These are phyloP conservation scores for Sula dactylatra DNA, from an alignment of 2,113 vertebrate species.

Conservation along the genomic window DNA sequence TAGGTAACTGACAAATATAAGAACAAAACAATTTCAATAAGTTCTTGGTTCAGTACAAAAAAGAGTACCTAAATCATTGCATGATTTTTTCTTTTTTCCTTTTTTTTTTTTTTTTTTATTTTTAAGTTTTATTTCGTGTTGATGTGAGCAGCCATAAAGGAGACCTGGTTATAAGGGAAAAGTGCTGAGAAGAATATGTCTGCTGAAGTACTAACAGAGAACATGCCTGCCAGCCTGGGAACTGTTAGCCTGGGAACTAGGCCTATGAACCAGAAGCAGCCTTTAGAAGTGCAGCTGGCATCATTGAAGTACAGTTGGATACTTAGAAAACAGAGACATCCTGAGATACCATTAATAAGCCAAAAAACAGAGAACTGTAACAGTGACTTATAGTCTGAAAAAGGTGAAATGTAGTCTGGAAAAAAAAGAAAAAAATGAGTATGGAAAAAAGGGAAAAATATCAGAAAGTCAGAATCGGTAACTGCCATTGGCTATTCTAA, in stretches of 20 bases:
- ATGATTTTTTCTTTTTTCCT: fast-evolving
- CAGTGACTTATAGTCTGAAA: not conserved
- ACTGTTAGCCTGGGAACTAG: not conserved
- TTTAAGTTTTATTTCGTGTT: not conserved
- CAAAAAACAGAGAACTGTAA: not conserved
- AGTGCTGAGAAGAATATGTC: not conserved
- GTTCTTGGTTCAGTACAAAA: not conserved
- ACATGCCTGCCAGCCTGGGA: not conserved
- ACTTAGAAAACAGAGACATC: not conserved
- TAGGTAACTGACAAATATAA: not conserved
- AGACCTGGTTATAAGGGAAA: not conserved
- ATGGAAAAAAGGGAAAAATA: not conserved
- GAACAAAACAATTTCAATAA: not conserved
- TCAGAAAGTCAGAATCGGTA: not conserved
- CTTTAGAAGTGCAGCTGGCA: not conserved
- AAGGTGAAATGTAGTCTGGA: not conserved
- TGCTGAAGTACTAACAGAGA: not conserved
- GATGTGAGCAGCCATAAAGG: not conserved
- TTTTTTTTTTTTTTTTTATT: too few relatives aligned
- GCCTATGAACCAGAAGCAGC: not conserved
- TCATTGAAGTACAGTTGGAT: not conserved
- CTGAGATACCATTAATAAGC: not conserved
- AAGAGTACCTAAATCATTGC: not conserved
- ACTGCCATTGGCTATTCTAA: not conserved
- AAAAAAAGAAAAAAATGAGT: not conserved